Conservation (phyloP, 1,140 invertebrate species). For the Ganaspis sp. region DNA sequence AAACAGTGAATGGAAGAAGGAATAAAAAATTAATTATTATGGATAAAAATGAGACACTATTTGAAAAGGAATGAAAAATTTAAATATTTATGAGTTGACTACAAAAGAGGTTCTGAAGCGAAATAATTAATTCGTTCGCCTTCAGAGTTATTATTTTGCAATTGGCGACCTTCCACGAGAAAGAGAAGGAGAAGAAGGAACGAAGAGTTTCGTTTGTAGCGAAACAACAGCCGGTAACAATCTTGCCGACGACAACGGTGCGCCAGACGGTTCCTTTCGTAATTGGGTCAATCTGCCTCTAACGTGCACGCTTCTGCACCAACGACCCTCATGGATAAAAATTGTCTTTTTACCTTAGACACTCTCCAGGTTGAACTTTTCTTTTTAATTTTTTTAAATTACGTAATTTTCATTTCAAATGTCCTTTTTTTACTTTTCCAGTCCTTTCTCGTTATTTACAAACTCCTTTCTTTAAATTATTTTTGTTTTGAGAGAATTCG, state of each 20-base stretch:
- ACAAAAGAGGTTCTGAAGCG: neutral
- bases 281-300: conserved; percentile 60
- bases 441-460: no score
- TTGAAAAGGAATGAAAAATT: no score
- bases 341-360: neutral
- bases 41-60: no score
- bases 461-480: no score
- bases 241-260: conserved; percentile 55
- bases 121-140: neutral
- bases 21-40: no score
- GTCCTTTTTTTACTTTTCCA: no score
- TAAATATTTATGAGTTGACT: no score
- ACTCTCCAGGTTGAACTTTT: neutral
- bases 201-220: conserved; percentile 53
- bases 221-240: conserved; percentile 41
- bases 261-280: conserved; percentile 56
- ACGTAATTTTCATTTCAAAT: neutral
- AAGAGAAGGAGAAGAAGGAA: conserved; percentile 39
- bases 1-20: no score
- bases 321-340: neutral
- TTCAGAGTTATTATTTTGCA: conserved; percentile 39
- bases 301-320: conserved; percentile 52
- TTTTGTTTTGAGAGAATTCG: neutral
- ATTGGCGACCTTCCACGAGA: conserved; percentile 48
- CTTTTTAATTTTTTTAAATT: neutral